Base-by-base conservation (phyloP, 1,140 invertebrate species). In the Lasaia peninsularis region DNA sequence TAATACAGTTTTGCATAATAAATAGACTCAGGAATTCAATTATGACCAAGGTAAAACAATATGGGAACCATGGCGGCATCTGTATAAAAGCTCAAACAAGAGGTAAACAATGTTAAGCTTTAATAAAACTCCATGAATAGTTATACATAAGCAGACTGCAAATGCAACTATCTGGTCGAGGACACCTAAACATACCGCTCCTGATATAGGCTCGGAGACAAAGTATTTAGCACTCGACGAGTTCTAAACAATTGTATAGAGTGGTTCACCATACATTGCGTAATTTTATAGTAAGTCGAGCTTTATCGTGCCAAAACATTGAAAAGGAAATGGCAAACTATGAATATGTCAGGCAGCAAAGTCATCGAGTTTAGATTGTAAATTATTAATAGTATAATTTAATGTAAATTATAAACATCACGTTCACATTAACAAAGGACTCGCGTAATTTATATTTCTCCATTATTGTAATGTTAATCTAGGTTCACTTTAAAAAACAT, bases 161-260 rank as follows among this genome's bases (percentile, higher is more conserved):
- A 86, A 86, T 84, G 79, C 79, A 86, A 83, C 83, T 86, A 84
- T 84, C 80, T 84, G 80, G 65, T 86, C 75, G 70, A 75, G 79
- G 71, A 81, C 78, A 74, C 72, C 80, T 86, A 82, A 74, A 81
- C 76, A 84, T 82, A 82, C 78, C 78, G 73, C 62, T 71, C 73
- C 73, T 74, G 78, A 75, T 84, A 79, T 81, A 86, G 80, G 80
- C 76, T 80, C 73, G 79, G 82, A 86, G 79, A 82, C 79, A 80
- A 78, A 78, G 71, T 82, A 73, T 77, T 76, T 75, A 86, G 78
- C 68, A 77, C 68, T 67, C 48, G 56, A 71, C 59, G 58, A 75
- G 67, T 81, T 78, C 57, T 20, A 18, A 80, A 78, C 78, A 81
- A 77, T 69, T 66, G 10, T 18, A 58, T 61, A 33, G 44, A 5